Conservation (phyloP, 2,113 vertebrate genomes). For the Recurvirostra avosetta region DNA sequence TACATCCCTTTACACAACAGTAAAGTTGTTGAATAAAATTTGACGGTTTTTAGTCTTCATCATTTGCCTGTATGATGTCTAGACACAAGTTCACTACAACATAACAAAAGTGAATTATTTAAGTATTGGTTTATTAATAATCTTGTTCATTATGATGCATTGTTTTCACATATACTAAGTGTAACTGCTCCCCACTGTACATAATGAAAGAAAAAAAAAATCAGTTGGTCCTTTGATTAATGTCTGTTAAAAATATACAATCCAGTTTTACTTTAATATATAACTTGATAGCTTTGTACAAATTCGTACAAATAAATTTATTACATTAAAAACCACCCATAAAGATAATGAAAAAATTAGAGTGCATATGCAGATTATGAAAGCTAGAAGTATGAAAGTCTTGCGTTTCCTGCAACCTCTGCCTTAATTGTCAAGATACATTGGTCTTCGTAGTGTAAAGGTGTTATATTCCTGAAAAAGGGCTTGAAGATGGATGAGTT, state of each 20-base stretch:
- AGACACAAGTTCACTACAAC: background rate
- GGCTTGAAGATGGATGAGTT: conserved; percentile 29
- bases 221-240: background rate
- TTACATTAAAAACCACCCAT: conserved; percentile 38
- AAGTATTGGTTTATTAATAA: conserved; percentile 52
- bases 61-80: background rate
- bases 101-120: background rate
- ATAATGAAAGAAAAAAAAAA: conserved; percentile 13
- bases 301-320: conserved; percentile 28
- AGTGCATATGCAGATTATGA: background rate
- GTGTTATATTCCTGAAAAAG: conserved; percentile 61
- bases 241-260: conserved; percentile 50
- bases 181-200: conserved; percentile 11
- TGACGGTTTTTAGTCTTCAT: background rate
- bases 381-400: conserved; percentile 21
- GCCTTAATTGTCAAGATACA: conserved; percentile 3
- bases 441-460: conserved; percentile 19
- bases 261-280: conserved; percentile 13
- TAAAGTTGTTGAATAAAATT: background rate
- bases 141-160: background rate
- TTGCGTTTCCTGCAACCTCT: background rate
- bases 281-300: conserved; percentile 39
- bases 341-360: conserved; percentile 2
- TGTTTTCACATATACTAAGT: background rate
- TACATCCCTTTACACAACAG: conserved; percentile 54